Evolutionary conservation across 2,113 vertebrate species (phyloP).

Genomic region (Kryptolebias marmoratus): DNA sequence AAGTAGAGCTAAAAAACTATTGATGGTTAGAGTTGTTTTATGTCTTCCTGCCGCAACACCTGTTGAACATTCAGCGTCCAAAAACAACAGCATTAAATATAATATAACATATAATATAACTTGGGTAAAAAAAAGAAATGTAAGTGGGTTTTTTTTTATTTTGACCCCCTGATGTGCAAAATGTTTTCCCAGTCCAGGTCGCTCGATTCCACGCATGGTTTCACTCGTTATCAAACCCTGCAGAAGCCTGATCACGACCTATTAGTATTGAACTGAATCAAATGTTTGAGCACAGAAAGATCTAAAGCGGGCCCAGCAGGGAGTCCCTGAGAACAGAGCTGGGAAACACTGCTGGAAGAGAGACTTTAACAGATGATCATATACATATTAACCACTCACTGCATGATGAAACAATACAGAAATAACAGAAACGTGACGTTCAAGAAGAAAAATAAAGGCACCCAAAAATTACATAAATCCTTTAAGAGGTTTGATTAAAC

Average conservation of each 20-base stretch:
- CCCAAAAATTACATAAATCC: neutral
- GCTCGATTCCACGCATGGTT: neutral
- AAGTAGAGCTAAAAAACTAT: too few species aligned
- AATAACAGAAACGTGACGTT: constrained; percentile 52
- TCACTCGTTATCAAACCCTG: neutral
- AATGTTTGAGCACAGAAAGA: neutral
- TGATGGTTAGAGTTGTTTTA: too few species aligned
- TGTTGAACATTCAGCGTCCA: too few species aligned
- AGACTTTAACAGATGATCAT: constrained; percentile 28
- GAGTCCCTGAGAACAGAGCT: neutral
- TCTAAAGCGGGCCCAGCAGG: constrained; percentile 2
- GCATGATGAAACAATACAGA: constrained; percentile 63
- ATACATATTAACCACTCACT: constrained; percentile 52
- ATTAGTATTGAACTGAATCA: neutral
- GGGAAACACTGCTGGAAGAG: constrained; percentile 7
- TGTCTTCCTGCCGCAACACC: too few species aligned
- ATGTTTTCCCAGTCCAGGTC: neutral
- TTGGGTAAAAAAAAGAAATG: neutral
- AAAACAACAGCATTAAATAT: too few species aligned
- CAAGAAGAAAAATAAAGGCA: constrained; percentile 36
- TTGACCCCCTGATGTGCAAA: neutral
- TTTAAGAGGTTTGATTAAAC: constrained; percentile 9
- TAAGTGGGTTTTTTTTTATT: neutral
- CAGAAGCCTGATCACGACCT: neutral
- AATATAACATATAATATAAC: neutral